Evolutionary conservation across 2,888 invertebrate genomes (phyloP).

Genomic region (Punctoribates punctum): DNA sequence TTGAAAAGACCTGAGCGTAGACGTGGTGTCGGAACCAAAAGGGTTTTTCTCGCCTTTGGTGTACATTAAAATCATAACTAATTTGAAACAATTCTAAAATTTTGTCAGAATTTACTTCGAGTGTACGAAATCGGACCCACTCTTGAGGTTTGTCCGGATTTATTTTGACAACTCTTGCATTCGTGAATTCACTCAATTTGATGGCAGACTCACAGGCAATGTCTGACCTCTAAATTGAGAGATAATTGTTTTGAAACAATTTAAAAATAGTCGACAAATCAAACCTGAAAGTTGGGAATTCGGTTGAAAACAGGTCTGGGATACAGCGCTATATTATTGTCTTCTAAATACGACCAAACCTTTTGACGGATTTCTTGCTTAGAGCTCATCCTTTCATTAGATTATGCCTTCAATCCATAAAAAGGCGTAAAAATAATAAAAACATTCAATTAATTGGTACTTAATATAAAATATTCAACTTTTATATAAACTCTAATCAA

Average conservation of each 20-base stretch:
- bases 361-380: background rate
- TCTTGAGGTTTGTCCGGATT: constrained; percentile 7
- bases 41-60: background rate
- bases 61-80: background rate
- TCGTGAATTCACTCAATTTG: background rate
- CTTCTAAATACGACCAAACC: constrained; percentile 15
- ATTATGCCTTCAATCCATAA: background rate
- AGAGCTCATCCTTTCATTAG: background rate
- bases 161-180: constrained; percentile 17
- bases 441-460: background rate
- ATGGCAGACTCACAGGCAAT: background rate
- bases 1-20: background rate
- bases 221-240: background rate
- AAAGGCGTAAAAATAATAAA: background rate
- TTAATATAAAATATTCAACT: background rate
- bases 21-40: constrained; percentile 6
- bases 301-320: constrained; percentile 12
- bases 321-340: background rate
- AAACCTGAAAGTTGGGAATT: constrained; percentile 5
- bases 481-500: background rate
- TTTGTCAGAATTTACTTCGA: background rate
- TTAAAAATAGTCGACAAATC: background rate
- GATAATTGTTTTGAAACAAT: background rate
- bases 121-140: background rate
- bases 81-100: background rate